Percentiles rank a stretch among this genome's conserved stretches.
Evolutionary conservation across 1,140 invertebrate genomes (phyloP).

Genomic region (Coptotermes formosanus): DNA sequence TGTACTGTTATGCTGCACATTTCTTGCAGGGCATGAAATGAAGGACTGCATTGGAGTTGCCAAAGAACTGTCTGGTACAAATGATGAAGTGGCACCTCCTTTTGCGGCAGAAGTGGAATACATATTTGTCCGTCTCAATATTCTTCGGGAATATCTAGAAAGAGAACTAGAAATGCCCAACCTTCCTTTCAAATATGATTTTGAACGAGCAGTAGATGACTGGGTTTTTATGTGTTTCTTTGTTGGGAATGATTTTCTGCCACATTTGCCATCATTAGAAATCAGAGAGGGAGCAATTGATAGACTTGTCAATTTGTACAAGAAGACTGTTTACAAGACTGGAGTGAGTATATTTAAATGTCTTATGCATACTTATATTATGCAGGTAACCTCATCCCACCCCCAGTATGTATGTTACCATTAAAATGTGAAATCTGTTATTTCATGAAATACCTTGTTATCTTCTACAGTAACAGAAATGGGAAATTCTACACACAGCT

Average conservation of each 20-base stretch:
- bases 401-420: no score
- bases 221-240: slow-evolving; percentile 99
- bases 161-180: slow-evolving; percentile 89
- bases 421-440: no score
- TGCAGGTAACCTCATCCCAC: no score
- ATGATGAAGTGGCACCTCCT: slow-evolving; percentile 51
- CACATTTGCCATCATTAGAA: slow-evolving; percentile 97
- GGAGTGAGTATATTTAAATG: slow-evolving; percentile 54
- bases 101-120: slow-evolving; percentile 74
- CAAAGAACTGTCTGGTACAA: slow-evolving; percentile 45
- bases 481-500: no score
- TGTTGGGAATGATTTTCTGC: slow-evolving; percentile 99
- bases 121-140: slow-evolving; percentile 88
- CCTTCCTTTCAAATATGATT: slow-evolving; percentile 87
- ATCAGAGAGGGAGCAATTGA: slow-evolving; percentile 98
- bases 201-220: slow-evolving; percentile 91
- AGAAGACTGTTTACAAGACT: slow-evolving; percentile 92
- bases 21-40: slow-evolving; percentile 81
- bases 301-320: slow-evolving; percentile 90
- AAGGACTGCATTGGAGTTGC: slow-evolving; percentile 84
- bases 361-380: no score
- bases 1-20: not conserved
- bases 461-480: no score
- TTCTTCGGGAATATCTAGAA: slow-evolving; percentile 93
- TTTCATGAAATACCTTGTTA: no score